A percentile compares a stretch with the other conserved stretches of the same genome.
These are phyloP conservation scores for Scomber japonicus DNA, from an alignment of 2,113 vertebrate genomes.

Conservation along the genomic window DNA sequence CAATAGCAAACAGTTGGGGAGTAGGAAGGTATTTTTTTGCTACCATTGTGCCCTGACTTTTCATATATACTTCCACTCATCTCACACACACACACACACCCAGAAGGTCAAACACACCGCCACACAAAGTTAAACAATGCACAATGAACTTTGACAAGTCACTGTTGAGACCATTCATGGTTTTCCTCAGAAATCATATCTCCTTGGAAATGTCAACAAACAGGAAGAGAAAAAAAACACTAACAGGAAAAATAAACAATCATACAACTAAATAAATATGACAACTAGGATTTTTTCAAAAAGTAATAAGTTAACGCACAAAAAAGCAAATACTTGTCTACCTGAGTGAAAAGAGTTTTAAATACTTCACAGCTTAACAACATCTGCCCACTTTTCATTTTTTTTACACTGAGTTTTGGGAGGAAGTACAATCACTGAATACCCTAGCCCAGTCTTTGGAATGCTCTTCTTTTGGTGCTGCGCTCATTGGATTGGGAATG, in stretches of 20 bases:
- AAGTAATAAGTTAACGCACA: slow-evolving; percentile 80
- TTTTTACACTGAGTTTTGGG: slow-evolving; percentile 32
- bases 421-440: slow-evolving; percentile 66
- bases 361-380: slow-evolving; percentile 76
- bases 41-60: slow-evolving; percentile 20
- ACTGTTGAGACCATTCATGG: slow-evolving; percentile 32
- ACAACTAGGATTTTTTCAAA: slow-evolving; percentile 33
- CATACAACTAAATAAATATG: slow-evolving; percentile 74
- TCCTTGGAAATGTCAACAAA: slow-evolving; percentile 31
- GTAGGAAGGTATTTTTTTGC: slow-evolving; percentile 27
- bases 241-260: slow-evolving; percentile 34
- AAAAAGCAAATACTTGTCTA: slow-evolving; percentile 65
- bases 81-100: slow-evolving; percentile 1
- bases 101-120: slow-evolving; percentile 31
- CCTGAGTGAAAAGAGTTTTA: slow-evolving; percentile 76
- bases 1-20: slow-evolving; percentile 40
- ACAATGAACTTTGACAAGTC: not conserved
- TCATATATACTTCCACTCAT: slow-evolving; percentile 8
- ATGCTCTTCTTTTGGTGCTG: slow-evolving; percentile 80
- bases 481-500: slow-evolving; percentile 57
- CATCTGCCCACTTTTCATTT: slow-evolving; percentile 24
- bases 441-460: slow-evolving; percentile 79
- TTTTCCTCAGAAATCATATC: slow-evolving; percentile 23
- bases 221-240: slow-evolving; percentile 9
- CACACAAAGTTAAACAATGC: slow-evolving; percentile 47